These are phyloP conservation scores for Synaphobranchus kaupii DNA, from an alignment of 2,797 vertebrate genomes.

Conservation along the genomic window DNA sequence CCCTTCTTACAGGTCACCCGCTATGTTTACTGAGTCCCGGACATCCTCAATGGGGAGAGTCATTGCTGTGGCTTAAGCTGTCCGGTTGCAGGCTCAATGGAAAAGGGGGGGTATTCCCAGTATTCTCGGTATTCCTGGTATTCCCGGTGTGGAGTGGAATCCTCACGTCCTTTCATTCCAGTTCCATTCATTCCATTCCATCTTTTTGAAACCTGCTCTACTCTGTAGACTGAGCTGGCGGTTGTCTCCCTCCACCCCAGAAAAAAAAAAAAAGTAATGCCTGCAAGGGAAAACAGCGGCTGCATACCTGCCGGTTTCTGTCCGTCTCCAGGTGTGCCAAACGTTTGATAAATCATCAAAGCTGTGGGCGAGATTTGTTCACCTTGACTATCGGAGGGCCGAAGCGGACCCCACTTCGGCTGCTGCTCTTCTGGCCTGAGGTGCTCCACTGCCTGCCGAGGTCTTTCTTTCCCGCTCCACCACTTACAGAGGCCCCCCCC, in stretches of 20 bases:
- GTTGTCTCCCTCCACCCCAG: no score
- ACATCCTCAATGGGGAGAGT: not conserved
- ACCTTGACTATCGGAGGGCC: not conserved
- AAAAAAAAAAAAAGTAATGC: no score
- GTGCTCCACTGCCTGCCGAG: not conserved
- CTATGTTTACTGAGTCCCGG: not conserved
- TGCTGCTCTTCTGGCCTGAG: not conserved
- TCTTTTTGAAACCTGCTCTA: not conserved
- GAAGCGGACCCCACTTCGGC: not conserved
- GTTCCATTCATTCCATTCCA: not conserved
- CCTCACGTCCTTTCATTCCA: not conserved
- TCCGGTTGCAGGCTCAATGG: not conserved
- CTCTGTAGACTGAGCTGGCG: not conserved
- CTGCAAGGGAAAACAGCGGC: no score
- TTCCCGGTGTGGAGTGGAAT: not conserved
- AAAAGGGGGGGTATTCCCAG: no score
- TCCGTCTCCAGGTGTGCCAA: not conserved
- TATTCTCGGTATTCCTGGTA: no score
- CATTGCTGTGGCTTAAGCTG: slow-evolving; percentile 12
- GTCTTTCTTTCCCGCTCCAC: no score
- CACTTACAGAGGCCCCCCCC: not conserved
- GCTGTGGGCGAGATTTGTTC: not conserved
- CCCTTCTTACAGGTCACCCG: not conserved
- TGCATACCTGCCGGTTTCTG: no score
- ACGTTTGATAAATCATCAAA: not conserved